Evolutionary conservation across 1,140 invertebrate genomes (phyloP), one percentile per base, ranked within the genome.

Genomic region (Drusus annulatus): DNA sequence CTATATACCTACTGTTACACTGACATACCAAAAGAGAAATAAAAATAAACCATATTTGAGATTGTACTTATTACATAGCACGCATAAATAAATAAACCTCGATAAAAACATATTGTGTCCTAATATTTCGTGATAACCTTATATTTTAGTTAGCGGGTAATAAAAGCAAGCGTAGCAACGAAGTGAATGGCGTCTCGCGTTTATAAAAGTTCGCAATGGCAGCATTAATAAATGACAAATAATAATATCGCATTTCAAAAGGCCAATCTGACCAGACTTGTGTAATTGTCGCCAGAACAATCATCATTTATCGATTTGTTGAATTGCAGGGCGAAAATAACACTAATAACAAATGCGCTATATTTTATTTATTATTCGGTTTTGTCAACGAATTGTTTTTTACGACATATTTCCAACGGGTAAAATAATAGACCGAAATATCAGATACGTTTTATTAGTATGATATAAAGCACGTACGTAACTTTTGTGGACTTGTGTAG

Each of bases 211-310:
- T 21, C 62, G 21, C 10, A 15, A 25, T 31, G 28, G 62, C 62
- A 25, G 23, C 21, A 28, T 23, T 50, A 51, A 71, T 51, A 21
- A 52, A 51, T 25, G 25, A 23, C 68, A 52, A 25, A 52, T 52
- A 52, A 71, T 51, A 71, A 23, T 71, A 71, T 52, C 62, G 21
- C n/a, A 23, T 71, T 71, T 51, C 68, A 71, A 71, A 71, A 71
- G 45, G 36, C 68, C 68, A 52, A 16, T 19, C n/a, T 25, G 68
- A 21, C 50, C 68, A 21, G 19, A 52, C 50, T 71, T 71, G 45
- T 71, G 68, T 51, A 71, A 71, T 52, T 71, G 45, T 71, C n/a
- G 36, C 68, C 50, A 51, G 23, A 51, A 71, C 23, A 13, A 71
- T 65, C 8, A 13, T 45, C 1, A 45, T 45, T 45, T 45, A 45